phyloP scores from a whole-genome alignment of 2,797 vertebrate genomes.

The Notamacropus eugenii region DNA sequence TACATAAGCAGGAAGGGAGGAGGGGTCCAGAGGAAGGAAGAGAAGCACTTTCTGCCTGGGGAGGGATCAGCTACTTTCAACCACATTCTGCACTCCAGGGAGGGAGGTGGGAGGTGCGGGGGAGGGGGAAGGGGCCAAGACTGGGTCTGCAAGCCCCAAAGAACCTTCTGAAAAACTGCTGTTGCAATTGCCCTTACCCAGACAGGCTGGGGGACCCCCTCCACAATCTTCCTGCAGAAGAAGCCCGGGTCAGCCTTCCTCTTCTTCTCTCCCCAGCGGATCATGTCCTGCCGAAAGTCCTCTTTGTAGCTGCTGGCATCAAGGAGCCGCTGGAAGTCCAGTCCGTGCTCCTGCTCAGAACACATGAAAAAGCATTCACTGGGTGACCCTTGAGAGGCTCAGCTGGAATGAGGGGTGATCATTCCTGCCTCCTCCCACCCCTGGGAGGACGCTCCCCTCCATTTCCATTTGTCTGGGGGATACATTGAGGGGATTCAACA shows the following conservation, averaged over 20 bases:
- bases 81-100: background rate
- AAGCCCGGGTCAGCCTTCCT: constrained; percentile 88
- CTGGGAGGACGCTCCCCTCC: background rate
- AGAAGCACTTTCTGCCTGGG: background rate
- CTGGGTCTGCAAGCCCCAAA: fast-evolving
- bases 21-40: background rate
- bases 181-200: constrained; percentile 87
- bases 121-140: fast-evolving
- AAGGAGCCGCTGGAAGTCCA: constrained; percentile 90
- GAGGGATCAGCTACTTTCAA: background rate
- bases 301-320: constrained; percentile 93
- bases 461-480: background rate
- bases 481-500: background rate
- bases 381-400: background rate
- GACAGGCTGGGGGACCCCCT: constrained; percentile 84
- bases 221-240: constrained; percentile 90
- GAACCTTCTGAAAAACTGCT: background rate
- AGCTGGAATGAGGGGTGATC: background rate
- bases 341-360: constrained; percentile 87
- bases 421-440: background rate
- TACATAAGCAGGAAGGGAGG: background rate
- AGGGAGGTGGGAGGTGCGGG: fast-evolving
- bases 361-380: background rate
- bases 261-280: constrained; percentile 92
- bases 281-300: constrained; percentile 90